Base-by-base conservation (phyloP, 2,888 invertebrate genomes). In the Lepidochrysops patricia region DNA sequence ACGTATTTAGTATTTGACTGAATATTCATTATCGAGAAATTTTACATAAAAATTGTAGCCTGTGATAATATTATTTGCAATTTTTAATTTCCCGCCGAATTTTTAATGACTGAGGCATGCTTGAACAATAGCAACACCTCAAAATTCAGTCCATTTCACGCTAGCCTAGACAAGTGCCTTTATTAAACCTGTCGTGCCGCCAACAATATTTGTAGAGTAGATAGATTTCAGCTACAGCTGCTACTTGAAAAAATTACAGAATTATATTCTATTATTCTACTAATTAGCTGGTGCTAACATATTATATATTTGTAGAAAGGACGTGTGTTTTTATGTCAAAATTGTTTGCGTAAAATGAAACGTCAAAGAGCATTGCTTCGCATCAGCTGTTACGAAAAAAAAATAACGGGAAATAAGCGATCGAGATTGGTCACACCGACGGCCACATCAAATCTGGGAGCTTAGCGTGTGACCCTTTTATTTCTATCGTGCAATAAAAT, bases 401-500 rank as follows among this genome's bases (percentile, higher is more conserved):
- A 87, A 85, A 70, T 87, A 87, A 87, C 87, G 88, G 87, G 86
- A 85, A 76, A 82, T 81, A 77, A 75, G 75, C 77, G 82, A 82
- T 76, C 69, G 68, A 78, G 80, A 82, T 84, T 89, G 88, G 88
- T 87, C 87, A 88, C 88, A 84, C 86, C 72, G 84, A 82, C 85
- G 83, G 88, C 88, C 88, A 89, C 88, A 88, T 88, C 88, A 87
- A 88, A 85, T 84, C 83, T 80, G 84, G 84, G 87, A 86, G 86
- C 84, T 83, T 88, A 82, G 87, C 86, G 88, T 79, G 78, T 89
- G 88, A 88, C 88, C 87, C 88, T 89, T 87, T 87, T 88, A 86
- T 76, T 87, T 85, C 84, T 84, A 85, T 84, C 78, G 79, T 83
- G 78, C 80, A 86, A 84, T 88, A 87, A 84, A 88, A 85, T 86